Conservation (phyloP, 2,113 vertebrate species). For the Bos javanicus region DNA sequence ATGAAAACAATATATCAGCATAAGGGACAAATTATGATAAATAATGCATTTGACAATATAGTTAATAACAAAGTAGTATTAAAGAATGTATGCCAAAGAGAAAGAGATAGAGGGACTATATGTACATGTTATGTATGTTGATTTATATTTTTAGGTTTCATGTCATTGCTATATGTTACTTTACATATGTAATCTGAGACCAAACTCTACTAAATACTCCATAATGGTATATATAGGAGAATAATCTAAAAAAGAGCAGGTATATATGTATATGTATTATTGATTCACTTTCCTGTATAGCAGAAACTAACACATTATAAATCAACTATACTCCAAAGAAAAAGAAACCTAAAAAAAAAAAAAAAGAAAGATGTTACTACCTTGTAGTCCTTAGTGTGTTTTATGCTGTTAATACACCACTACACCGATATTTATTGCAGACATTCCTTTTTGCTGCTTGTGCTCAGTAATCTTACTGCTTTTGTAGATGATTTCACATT, state of each 20-base stretch:
- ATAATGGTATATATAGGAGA: not conserved
- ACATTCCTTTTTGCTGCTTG: not conserved
- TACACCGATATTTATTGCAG: not conserved
- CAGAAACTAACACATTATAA: not conserved
- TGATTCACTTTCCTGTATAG: not conserved
- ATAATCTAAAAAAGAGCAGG: not conserved
- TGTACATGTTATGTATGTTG: not conserved
- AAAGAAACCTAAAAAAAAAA: not conserved
- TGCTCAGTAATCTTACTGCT: not conserved
- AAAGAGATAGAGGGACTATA: not conserved
- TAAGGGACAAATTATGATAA: not conserved
- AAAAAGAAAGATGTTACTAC: not conserved
- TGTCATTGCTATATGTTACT: not conserved
- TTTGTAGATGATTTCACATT: not conserved
- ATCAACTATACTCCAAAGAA: not conserved
- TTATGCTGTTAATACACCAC: not conserved
- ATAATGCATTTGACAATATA: not conserved
- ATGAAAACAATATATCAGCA: not conserved
- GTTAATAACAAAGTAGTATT: not conserved
- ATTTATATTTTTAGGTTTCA: not conserved
- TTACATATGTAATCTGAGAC: not conserved
- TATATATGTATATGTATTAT: not conserved
- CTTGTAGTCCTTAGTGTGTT: not conserved
- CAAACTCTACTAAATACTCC: not conserved
- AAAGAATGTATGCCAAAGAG: not conserved